Base-by-base conservation (phyloP, 2,113 vertebrate species). In the Amia ocellicauda region DNA sequence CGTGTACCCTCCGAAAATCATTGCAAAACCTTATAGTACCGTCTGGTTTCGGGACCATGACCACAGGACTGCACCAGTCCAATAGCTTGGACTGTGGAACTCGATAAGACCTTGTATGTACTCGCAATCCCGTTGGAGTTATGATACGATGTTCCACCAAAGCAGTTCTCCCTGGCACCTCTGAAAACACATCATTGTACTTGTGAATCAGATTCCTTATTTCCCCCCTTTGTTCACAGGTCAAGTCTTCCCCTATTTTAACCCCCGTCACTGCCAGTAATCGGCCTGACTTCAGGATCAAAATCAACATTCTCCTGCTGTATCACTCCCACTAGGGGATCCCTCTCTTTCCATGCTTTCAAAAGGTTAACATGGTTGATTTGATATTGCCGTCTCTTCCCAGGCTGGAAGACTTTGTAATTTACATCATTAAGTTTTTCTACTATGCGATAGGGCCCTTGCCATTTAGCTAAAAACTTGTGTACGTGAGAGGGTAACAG, bases 1-100 rank as follows among this genome's bases (percentile, higher is more conserved):
- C 9, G 50, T 63, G 56, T 20, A 60, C 7, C 36, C 54, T 67
- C 17, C 57, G 13, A 36, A 42, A 63, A 40, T 71, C 47, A 54
- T 59, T 59, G 24, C 41, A 63, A 63, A 71, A 67, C n/a, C 13
- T 26, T 7, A 42, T 24, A 47, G 41, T 43, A 16, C 26, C 55
- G 55, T 67, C 41, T 4, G 45, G 55, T 16, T 28, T 67, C 13
- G 40, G 60, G 19, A 63, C 26, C 27, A 59, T 50, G 36, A 67
- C 60, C 50, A 55, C 47, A 3, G 60, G 64, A 43, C 64, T 58
- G 31, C 41, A 41, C 60, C 54, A 59, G 19, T 10, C 36, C 45
- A 14, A 17, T 17, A 19, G 28, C n/a, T 41, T 42, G n/a, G 26
- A n/a, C 11, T 41, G 14, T 17, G 40, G 50, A 22, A 59, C 2